These are phyloP conservation scores for Leptoclinus maculatus DNA, from an alignment of 2,797 vertebrate genomes.

Conservation along the genomic window DNA sequence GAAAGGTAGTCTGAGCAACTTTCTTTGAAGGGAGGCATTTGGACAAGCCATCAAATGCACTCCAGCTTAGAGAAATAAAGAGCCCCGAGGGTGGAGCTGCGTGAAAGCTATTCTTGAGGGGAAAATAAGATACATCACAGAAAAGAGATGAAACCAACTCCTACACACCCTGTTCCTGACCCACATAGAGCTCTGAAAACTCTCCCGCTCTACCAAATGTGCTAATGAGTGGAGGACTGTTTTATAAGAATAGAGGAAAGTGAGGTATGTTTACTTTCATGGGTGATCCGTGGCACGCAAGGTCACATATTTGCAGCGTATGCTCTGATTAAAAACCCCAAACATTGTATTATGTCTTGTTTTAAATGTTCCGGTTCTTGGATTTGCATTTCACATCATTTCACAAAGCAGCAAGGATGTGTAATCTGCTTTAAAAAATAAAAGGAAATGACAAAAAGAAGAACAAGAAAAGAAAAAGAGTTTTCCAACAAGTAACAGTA, in stretches of 20 bases:
- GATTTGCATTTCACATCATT: slow-evolving; percentile 27
- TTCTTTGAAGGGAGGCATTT: slow-evolving; percentile 50
- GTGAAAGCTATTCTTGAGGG: slow-evolving; percentile 67
- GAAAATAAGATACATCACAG: slow-evolving; percentile 70
- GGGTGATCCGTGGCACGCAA: not conserved
- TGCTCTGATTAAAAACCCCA: not conserved
- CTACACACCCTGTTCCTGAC: slow-evolving; percentile 80
- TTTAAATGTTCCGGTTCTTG: slow-evolving; percentile 4
- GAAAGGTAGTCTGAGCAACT: slow-evolving; percentile 49
- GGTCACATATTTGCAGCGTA: slow-evolving; percentile 7
- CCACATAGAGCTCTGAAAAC: slow-evolving; percentile 71
- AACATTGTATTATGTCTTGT: not conserved
- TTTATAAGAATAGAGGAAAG: slow-evolving; percentile 22
- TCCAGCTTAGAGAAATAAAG: slow-evolving; percentile 68
- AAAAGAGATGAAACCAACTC: slow-evolving; percentile 74
- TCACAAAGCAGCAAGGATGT: slow-evolving; percentile 7
- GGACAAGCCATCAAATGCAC: slow-evolving; percentile 65
- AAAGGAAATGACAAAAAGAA: slow-evolving; percentile 6
- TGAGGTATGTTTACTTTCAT: slow-evolving; percentile 19
- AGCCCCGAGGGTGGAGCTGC: slow-evolving; percentile 48
- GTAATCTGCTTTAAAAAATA: slow-evolving; percentile 7
- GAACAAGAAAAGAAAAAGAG: not conserved
- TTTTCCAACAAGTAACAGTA: not conserved
- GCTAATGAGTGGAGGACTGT: slow-evolving; percentile 51
- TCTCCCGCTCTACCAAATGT: slow-evolving; percentile 52